Evolutionary conservation across 2,888 invertebrate genomes (phyloP), one percentile per base, ranked within the genome.

Genomic region (Laothoe populi): DNA sequence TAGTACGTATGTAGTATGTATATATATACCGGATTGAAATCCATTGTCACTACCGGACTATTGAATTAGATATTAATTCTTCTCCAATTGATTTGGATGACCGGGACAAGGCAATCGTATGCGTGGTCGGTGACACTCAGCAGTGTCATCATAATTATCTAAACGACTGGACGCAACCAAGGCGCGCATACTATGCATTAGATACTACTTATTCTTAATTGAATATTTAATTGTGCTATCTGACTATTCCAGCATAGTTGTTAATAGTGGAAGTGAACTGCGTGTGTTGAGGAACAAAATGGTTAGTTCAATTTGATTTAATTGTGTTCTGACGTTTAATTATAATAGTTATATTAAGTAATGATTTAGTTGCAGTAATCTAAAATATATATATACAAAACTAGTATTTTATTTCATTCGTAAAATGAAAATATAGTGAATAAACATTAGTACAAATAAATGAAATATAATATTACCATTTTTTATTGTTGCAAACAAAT

Each of bases 71-170:
- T 19, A 61, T 61, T 21, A 31, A 82, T 80, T 83, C 75, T 80
- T 73, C 70, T 72, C 71, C 74, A 84, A 82, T 85, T 83, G 78
- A 64, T 79, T 79, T 73, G 72, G 71, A 71, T 69, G 67, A 70
- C 71, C 65, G 70, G 69, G 65, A 66, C 73, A 71, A 70, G 68
- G 71, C 69, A 65, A 69, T 67, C 78, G 68, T 74, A 70, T 68
- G 70, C 66, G 65, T 66, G 69, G 66, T 61, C 60, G 66, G 65
- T 64, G 64, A 68, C 69, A 71, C 64, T 66, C 71, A 72, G 78
- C 77, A 73, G 77, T 77, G 70, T 65, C 73, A 72, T 71, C 72
- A 72, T 69, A 70, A 53, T 53, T 74, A 78, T 70, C 67, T 72
- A 67, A 71, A 71, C 66, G 79, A 71, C 73, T 73, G 75, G 80